phyloP scores from a whole-genome alignment of 2,113 vertebrate species.

The Corythaeola cristata region DNA sequence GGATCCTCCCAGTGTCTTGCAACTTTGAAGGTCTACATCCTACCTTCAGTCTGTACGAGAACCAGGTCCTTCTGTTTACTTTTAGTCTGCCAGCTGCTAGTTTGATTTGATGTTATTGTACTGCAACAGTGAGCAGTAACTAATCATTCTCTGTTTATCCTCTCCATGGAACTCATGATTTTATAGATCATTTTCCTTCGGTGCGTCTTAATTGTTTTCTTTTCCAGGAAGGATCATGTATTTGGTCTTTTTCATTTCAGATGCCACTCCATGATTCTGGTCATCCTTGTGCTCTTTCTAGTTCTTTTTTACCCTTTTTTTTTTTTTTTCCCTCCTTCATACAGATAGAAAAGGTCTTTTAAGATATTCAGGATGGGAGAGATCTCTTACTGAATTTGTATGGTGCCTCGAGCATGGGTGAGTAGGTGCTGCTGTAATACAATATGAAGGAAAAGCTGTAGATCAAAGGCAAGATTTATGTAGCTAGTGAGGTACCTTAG shows the following conservation, averaged over 20 bases:
- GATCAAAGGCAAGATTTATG: slow-evolving; percentile 37
- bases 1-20: background rate
- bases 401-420: background rate
- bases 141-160: background rate
- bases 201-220: background rate
- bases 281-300: background rate
- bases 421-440: background rate
- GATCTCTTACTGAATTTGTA: background rate
- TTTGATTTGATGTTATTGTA: background rate
- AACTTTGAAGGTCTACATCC: background rate
- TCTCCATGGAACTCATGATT: background rate
- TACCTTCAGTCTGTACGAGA: background rate
- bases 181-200: background rate
- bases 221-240: background rate
- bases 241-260: background rate
- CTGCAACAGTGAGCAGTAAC: background rate
- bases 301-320: background rate
- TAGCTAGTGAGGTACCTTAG: background rate
- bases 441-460: background rate
- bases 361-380: background rate
- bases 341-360: background rate
- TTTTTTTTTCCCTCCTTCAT: accelerated
- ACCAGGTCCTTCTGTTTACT: background rate
- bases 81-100: background rate
- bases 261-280: background rate